A percentile compares a stretch with the other conserved stretches of the same genome.
These are phyloP conservation scores for Agrochola lychnidis DNA, from an alignment of 2,888 invertebrate genomes.

Conservation along the genomic window DNA sequence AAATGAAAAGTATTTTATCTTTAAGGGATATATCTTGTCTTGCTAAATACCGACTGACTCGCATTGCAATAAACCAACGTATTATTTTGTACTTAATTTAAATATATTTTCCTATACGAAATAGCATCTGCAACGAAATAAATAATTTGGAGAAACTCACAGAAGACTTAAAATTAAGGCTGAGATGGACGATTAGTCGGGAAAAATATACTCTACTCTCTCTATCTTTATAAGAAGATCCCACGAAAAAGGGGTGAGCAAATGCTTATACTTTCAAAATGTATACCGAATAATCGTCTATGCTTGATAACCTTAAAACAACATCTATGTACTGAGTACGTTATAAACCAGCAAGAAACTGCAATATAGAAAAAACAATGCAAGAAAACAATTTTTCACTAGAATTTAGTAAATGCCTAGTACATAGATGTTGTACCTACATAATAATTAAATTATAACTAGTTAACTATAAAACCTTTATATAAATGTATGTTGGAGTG, in stretches of 20 bases:
- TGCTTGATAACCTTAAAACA: background rate
- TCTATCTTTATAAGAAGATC: background rate
- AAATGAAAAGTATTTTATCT: conserved; percentile 15
- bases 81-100: conserved; percentile 55
- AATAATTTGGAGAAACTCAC: conserved; percentile 46
- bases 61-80: background rate
- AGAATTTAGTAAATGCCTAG: background rate
- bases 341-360: background rate
- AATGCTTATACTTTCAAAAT: background rate
- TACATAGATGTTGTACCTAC: conserved; percentile 36
- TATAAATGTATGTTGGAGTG: conserved; percentile 51
- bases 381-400: conserved; percentile 9
- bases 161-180: conserved; percentile 30
- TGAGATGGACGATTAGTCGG: conserved; percentile 1
- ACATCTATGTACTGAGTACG: conserved; percentile 30
- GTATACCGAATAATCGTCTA: conserved; percentile 21
- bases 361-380: conserved; percentile 16
- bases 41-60: conserved; percentile 1
- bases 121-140: conserved; percentile 39
- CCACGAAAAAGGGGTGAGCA: background rate
- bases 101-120: conserved; percentile 19
- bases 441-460: conserved; percentile 36
- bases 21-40: background rate
- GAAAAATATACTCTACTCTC: no score
- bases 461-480: conserved; percentile 33